Percentiles rank a stretch among this genome's conserved stretches.
Conservation (phyloP, 2,888 invertebrate genomes). For the Dyspetes luteomarginatus region DNA sequence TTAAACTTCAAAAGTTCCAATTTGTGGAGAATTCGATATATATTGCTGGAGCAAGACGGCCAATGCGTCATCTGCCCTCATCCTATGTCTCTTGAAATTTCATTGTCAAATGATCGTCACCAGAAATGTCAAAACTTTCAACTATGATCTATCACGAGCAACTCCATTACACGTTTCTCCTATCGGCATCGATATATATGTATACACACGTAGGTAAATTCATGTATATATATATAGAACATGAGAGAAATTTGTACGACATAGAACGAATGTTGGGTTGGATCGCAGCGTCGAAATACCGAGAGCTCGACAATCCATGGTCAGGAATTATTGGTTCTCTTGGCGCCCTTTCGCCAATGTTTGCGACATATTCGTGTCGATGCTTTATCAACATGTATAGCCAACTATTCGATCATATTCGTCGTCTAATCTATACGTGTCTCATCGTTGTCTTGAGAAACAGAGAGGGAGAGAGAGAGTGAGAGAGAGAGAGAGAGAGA, state of each 20-base stretch:
- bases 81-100: background rate
- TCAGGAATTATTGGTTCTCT: constrained; percentile 54
- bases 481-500: too few species aligned
- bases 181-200: background rate
- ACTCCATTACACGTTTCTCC: constrained; percentile 11
- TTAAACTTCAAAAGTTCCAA: too few species aligned
- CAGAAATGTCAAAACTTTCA: constrained; percentile 37
- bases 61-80: background rate
- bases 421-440: constrained; percentile 2
- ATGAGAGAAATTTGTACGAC: constrained; percentile 53
- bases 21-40: constrained; percentile 7
- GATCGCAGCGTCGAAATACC: constrained; percentile 52
- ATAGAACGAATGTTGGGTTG: constrained; percentile 47
- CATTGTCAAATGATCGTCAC: constrained; percentile 21
- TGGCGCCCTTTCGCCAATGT: constrained; percentile 26
- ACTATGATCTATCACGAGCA: background rate
- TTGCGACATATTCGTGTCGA: constrained; percentile 51
- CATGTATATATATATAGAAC: constrained; percentile 23
- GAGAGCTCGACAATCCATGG: constrained; percentile 25
- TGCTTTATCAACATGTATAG: background rate
- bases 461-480: background rate
- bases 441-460: constrained; percentile 35
- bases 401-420: background rate
- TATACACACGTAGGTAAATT: background rate
- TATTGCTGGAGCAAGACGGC: too few species aligned